A percentile compares a stretch with the other conserved stretches of the same genome.
Evolutionary conservation across 2,113 vertebrate genomes (phyloP).

Genomic region (Nestor notabilis): DNA sequence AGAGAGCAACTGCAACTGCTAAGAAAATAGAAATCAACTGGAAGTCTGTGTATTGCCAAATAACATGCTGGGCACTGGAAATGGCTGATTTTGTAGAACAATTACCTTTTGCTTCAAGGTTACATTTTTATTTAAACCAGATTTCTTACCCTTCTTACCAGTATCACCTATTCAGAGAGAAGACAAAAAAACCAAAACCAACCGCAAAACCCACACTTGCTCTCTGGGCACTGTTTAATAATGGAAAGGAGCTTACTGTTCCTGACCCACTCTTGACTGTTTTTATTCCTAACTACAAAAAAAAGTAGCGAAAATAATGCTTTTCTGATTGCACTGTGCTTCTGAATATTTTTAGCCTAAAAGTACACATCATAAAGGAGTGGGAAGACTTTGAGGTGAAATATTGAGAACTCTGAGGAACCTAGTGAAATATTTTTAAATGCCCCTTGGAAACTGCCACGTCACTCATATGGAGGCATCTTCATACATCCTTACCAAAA

Average conservation of each 20-base stretch:
- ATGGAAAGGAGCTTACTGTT: neutral
- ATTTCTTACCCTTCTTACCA: neutral
- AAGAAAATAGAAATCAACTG: slow-evolving; percentile 16
- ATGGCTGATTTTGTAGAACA: neutral
- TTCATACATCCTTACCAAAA: neutral
- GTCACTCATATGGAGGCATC: accelerated
- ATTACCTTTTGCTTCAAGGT: slow-evolving; percentile 29
- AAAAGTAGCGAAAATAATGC: neutral
- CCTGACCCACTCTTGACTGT: neutral
- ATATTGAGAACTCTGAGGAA: neutral
- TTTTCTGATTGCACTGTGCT: neutral
- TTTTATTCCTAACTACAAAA: neutral
- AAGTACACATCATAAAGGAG: neutral
- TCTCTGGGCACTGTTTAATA: neutral
- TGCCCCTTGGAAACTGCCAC: neutral
- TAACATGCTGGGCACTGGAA: neutral
- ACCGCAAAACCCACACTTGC: neutral
- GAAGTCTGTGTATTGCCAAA: neutral
- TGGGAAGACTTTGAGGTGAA: neutral
- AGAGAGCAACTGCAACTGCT: neutral
- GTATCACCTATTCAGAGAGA: neutral
- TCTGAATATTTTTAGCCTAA: neutral
- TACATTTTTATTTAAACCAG: neutral
- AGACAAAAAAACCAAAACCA: neutral
- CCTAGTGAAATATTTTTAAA: neutral